These are phyloP conservation scores for Pseudochaenichthys georgianus DNA, from an alignment of 2,797 vertebrate species.

Conservation along the genomic window DNA sequence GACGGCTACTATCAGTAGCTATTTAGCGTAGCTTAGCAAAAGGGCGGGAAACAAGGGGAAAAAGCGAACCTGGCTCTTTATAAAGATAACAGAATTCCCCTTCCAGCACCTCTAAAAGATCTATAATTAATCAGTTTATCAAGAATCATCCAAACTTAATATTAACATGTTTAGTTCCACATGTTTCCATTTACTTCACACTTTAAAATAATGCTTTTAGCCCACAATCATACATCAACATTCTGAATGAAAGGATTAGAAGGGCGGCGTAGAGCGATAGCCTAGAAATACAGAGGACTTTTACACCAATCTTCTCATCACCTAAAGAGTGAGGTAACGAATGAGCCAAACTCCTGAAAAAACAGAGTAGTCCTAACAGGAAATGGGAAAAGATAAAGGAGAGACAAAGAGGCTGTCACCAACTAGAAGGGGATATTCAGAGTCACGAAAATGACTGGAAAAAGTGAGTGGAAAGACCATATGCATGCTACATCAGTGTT, in stretches of 20 bases:
- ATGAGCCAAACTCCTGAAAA: slow-evolving; percentile 15
- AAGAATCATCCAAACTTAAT: neutral
- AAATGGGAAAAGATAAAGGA: slow-evolving; percentile 41
- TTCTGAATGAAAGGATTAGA: slow-evolving; percentile 17
- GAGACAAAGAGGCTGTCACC: slow-evolving; percentile 38
- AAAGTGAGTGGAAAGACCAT: slow-evolving; percentile 41
- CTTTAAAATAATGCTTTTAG: neutral
- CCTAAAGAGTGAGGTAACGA: slow-evolving; percentile 1
- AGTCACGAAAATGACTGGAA: slow-evolving; percentile 41
- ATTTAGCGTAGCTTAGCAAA: too few species aligned
- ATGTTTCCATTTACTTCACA: neutral
- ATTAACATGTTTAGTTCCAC: neutral
- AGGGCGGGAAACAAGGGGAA: too few species aligned
- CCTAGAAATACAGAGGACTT: slow-evolving; percentile 25
- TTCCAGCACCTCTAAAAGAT: too few species aligned
- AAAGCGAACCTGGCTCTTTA: too few species aligned
- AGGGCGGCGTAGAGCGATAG: neutral
- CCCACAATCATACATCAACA: neutral
- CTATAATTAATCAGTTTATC: too few species aligned
- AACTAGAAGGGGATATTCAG: slow-evolving; percentile 36
- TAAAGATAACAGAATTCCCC: too few species aligned
- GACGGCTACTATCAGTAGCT: neutral
- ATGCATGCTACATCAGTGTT: neutral
- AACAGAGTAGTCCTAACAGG: slow-evolving; percentile 12
- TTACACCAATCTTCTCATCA: slow-evolving; percentile 3